These are phyloP conservation scores for Mesorhabditis spiculigera DNA, from an alignment of 2,888 invertebrate genomes.

Conservation along the genomic window DNA sequence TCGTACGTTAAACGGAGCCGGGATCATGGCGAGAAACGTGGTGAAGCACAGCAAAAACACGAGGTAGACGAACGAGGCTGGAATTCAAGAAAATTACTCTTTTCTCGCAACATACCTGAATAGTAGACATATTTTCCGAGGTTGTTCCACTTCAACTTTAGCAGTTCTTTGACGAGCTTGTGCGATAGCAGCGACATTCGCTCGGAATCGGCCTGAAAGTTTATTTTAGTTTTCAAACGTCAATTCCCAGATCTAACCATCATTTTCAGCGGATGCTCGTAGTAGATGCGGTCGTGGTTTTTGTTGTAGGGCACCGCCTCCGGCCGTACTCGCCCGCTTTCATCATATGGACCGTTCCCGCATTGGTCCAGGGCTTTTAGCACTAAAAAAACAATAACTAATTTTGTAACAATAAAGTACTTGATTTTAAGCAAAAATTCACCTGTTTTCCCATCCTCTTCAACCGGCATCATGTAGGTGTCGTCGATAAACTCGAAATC, in stretches of 20 bases:
- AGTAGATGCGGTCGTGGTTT: slow-evolving; percentile 58
- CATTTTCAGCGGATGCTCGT: slow-evolving; percentile 61
- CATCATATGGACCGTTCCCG: slow-evolving; percentile 22
- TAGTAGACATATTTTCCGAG: slow-evolving; percentile 64
- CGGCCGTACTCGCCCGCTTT: slow-evolving; percentile 51
- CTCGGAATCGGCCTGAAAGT: slow-evolving; percentile 57
- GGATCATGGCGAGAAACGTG: slow-evolving; percentile 59
- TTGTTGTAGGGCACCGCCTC: slow-evolving; percentile 57
- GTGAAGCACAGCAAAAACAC: slow-evolving; percentile 62
- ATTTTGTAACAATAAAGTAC: too few relatives aligned
- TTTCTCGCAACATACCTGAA: slow-evolving; percentile 26
- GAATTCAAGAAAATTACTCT: neutral
- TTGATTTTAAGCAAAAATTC: neutral
- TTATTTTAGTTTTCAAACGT: neutral
- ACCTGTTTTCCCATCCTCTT: too few relatives aligned
- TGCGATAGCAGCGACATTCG: slow-evolving; percentile 62
- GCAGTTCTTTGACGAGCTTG: slow-evolving; percentile 62
- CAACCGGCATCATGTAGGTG: slow-evolving; percentile 53
- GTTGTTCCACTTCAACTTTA: slow-evolving; percentile 63
- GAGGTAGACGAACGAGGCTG: slow-evolving; percentile 61
- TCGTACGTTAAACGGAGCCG: slow-evolving; percentile 46
- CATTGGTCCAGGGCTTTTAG: slow-evolving; percentile 15
- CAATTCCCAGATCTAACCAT: slow-evolving; percentile 38
- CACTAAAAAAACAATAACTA: too few relatives aligned
- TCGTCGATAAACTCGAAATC: slow-evolving; percentile 64